These are phyloP conservation scores for Xyliphius kryptos DNA, from an alignment of 2,113 vertebrate genomes.

Conservation along the genomic window DNA sequence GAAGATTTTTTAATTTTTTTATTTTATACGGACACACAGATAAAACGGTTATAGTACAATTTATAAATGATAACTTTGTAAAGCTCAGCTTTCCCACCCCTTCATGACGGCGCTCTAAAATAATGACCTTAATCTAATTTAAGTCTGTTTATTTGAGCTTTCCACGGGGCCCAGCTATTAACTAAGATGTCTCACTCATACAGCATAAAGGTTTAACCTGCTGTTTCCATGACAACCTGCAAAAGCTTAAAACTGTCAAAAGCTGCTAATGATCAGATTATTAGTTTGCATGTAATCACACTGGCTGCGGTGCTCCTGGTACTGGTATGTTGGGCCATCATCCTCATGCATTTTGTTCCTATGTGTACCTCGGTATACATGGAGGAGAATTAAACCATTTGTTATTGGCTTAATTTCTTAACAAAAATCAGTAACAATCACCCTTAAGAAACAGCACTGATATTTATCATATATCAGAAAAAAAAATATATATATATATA, in stretches of 20 bases:
- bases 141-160: neutral
- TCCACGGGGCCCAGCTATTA: neutral
- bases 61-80: neutral
- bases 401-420: neutral
- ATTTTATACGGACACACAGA: neutral
- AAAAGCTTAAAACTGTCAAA: neutral
- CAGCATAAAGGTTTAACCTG: neutral
- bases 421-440: neutral
- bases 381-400: neutral
- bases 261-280: conserved; percentile 1
- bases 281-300: conserved; percentile 3
- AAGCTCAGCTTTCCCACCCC: neutral
- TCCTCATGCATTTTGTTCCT: neutral
- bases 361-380: neutral
- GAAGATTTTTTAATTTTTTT: neutral
- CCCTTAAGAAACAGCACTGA: neutral
- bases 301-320: neutral
- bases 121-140: neutral
- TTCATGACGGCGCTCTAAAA: neutral
- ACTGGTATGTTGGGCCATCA: neutral
- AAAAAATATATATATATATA: no score
- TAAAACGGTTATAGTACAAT: neutral
- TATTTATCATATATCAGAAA: no score
- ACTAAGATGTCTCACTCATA: neutral
- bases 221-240: conserved; percentile 5